Evolutionary conservation across 2,797 vertebrate genomes (phyloP).

Genomic region (Mus caroli): DNA sequence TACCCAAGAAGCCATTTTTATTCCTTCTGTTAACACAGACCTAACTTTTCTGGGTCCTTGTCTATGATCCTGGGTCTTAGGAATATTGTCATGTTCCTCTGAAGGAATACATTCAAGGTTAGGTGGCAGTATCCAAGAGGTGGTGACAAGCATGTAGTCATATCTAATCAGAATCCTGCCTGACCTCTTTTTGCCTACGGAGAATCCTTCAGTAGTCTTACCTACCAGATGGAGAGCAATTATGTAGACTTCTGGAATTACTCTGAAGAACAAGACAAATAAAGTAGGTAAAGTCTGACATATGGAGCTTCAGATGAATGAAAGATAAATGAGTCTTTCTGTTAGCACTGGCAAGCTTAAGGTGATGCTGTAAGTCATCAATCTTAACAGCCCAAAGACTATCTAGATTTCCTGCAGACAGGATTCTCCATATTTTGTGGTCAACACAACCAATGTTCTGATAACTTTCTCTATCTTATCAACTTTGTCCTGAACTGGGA

Average conservation of each 20-base stretch:
- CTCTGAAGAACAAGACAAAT: neutral
- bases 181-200: neutral
- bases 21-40: neutral
- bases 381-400: neutral
- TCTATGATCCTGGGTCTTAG: neutral
- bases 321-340: conserved; percentile 22
- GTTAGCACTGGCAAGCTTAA: neutral
- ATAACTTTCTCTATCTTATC: neutral
- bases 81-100: neutral
- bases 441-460: neutral
- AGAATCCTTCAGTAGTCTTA: neutral
- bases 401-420: neutral
- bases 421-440: neutral
- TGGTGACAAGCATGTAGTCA: neutral
- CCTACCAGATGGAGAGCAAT: neutral
- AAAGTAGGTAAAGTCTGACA: neutral
- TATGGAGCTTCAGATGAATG: neutral
- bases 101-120: neutral
- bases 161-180: neutral
- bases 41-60: neutral
- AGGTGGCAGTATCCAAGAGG: neutral
- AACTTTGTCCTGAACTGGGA: conserved; percentile 11
- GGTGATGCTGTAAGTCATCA: neutral
- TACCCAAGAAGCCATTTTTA: neutral
- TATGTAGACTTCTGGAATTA: neutral